A percentile compares a stretch with the other conserved stretches of the same genome.
These are phyloP conservation scores for Lacanobia wlatinum DNA, from an alignment of 2,888 invertebrate species.

Conservation along the genomic window DNA sequence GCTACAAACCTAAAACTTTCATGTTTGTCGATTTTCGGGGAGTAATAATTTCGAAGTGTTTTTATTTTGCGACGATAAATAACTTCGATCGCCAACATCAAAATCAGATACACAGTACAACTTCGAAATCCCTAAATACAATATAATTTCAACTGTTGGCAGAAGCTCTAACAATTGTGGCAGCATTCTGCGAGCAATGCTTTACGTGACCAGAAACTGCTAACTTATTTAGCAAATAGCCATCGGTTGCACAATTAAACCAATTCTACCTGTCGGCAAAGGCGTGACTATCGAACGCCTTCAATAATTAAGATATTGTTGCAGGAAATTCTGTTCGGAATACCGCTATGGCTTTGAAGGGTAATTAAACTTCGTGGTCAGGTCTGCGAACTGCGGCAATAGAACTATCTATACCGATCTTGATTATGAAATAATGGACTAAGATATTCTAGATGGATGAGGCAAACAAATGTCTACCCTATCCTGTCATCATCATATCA, in stretches of 20 bases:
- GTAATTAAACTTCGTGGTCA: slow-evolving; percentile 15
- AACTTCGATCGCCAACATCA: background rate
- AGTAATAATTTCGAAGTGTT: background rate
- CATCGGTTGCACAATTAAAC: slow-evolving; percentile 65
- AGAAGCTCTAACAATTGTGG: slow-evolving; percentile 36
- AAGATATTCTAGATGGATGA: background rate
- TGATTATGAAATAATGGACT: background rate
- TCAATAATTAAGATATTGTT: slow-evolving; percentile 60
- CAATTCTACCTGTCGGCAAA: slow-evolving; percentile 64
- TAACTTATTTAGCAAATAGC: slow-evolving; percentile 62
- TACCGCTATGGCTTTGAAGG: slow-evolving; percentile 26
- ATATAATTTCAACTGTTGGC: slow-evolving; percentile 53
- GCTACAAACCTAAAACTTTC: background rate
- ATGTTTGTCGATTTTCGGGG: background rate
- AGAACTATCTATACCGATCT: background rate
- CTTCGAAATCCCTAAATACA: slow-evolving; percentile 56
- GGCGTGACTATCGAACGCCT: slow-evolving; percentile 59
- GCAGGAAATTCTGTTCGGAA: slow-evolving; percentile 17
- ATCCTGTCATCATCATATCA: too few relatives aligned
- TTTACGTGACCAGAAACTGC: slow-evolving; percentile 65
- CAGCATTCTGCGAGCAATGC: slow-evolving; percentile 45
- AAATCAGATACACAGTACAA: slow-evolving; percentile 32
- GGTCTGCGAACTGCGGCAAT: background rate
- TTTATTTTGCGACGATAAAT: background rate
- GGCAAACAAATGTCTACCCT: background rate